phyloP scores from a whole-genome alignment of 2,888 invertebrate genomes.

The Pollenia amentaria region DNA sequence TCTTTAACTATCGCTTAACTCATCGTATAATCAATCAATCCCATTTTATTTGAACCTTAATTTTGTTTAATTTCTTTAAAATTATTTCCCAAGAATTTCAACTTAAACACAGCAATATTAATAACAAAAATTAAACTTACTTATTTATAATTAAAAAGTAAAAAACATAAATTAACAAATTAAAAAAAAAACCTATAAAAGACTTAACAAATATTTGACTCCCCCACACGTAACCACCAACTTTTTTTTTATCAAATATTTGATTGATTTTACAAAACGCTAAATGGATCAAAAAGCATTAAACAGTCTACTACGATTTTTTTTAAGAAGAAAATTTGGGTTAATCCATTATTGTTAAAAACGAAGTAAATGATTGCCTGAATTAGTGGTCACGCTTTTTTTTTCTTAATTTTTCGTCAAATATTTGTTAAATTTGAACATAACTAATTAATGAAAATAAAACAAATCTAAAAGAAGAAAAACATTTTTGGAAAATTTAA shows the following conservation, averaged over 20 bases:
- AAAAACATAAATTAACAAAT: not conserved
- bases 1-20: not conserved
- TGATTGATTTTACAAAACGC: too few species aligned
- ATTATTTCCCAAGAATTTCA: slow-evolving; percentile 6
- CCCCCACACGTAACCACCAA: too few species aligned
- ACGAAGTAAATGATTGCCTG: too few species aligned
- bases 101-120: slow-evolving; percentile 50
- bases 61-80: slow-evolving; percentile 9
- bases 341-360: too few species aligned
- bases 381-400: too few species aligned
- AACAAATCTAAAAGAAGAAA: slow-evolving; percentile 24
- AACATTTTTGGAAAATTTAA: not conserved
- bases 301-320: too few species aligned
- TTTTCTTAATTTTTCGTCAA: too few species aligned
- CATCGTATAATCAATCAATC: not conserved
- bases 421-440: too few species aligned
- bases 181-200: slow-evolving; percentile 3
- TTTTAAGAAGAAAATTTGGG: too few species aligned
- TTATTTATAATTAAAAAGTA: slow-evolving; percentile 33
- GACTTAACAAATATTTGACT: too few species aligned
- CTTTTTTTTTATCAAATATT: too few species aligned
- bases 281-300: too few species aligned
- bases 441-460: not conserved
- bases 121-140: slow-evolving; percentile 13
- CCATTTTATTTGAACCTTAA: not conserved